Base-by-base conservation (phyloP, 2,888 invertebrate genomes). In the Polyploca ridens region DNA sequence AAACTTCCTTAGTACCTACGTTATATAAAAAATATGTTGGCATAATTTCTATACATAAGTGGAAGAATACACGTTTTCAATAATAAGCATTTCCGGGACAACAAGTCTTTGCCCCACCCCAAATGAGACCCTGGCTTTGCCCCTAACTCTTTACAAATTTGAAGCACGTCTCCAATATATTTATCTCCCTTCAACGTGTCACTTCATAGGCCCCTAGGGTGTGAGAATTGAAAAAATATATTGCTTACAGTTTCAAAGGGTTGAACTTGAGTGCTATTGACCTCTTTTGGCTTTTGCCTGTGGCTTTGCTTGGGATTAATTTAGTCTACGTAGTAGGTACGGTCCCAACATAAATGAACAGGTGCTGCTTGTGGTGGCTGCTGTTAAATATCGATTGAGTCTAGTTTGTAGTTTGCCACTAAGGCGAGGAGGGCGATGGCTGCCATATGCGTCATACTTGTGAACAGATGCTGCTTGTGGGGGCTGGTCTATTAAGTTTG, bases 181-280 rank as follows among this genome's bases (percentile, higher is more conserved):
- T 54, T 54, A 54, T 54, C 54, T 54, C n/a, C 54, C 54, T 54
- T 19, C 54, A 19, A 19, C 10, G 19, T 54, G 54, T 54, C 54
- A 54, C 19, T 19, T 54, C 54, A 54, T 19, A 19, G 19, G 19
- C 19, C 19, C 54, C 54, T 7, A 7, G 54, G 54, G 54, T 54
- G 19, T 5, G 54, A 54, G 19, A 54, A 54, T 54, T 54, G 54
- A 54, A 54, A 54, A 54, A 54, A 54, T 54, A 54, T 54, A 54
- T 54, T 54, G 54, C 54, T 54, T 54, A 59, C 10, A 69, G 58
- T 44, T 49, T 76, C 27, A 76, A 68, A 82, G 80, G 81, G 75
- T 54, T 54, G 54, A 54, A 54, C 54, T 54, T 54, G 10, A 54
- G 54, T 10, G 54, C 19, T 19, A 41, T 54, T 54, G 54, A 54